Conservation (phyloP, 2,113 vertebrate species). For the Engystomops pustulosus region DNA sequence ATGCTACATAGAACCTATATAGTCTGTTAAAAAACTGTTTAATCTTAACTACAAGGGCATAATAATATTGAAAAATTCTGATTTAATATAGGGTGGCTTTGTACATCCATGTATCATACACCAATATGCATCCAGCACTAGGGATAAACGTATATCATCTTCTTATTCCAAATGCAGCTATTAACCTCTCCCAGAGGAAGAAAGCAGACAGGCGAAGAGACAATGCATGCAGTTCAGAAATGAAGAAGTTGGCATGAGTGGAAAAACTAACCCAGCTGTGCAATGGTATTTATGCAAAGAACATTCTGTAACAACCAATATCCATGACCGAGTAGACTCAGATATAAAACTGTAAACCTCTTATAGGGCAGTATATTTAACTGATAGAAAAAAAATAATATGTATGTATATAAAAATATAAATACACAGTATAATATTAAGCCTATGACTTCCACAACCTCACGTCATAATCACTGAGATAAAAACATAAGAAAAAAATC, state of each 20-base stretch:
- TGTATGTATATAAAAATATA: not conserved
- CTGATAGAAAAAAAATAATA: not conserved
- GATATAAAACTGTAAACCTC: not conserved
- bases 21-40: too few relatives aligned
- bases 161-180: not conserved
- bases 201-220: slow-evolving; percentile 2
- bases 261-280: slow-evolving; percentile 34
- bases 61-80: not conserved
- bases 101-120: not conserved
- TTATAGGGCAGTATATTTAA: too few relatives aligned
- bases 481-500: not conserved
- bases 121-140: not conserved
- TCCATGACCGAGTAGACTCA: not conserved
- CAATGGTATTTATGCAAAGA: slow-evolving; percentile 24
- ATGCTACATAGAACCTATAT: not conserved
- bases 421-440: not conserved
- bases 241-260: slow-evolving; percentile 30
- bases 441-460: not conserved
- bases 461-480: not conserved
- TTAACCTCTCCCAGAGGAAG: slow-evolving; percentile 1
- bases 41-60: not conserved
- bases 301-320: slow-evolving; percentile 19
- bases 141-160: not conserved
- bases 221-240: slow-evolving; percentile 9
- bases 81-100: not conserved